Evolutionary conservation across 1,140 invertebrate species (phyloP).

Genomic region (Euschistus heros): DNA sequence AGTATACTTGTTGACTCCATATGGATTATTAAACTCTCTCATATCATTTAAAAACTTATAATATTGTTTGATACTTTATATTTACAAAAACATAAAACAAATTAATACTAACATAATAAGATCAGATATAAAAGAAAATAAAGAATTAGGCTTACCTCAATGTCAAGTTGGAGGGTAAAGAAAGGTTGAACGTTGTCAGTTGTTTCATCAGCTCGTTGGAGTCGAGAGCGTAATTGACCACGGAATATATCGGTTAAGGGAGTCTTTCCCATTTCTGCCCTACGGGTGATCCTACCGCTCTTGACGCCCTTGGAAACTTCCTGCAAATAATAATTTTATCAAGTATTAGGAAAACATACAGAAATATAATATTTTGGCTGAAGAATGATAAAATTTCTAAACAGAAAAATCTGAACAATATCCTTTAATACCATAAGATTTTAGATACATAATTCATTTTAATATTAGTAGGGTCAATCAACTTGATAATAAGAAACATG

Average conservation of each 20-base stretch:
- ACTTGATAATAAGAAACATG: too few species aligned
- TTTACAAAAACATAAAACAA: too few species aligned
- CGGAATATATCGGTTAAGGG: constrained; percentile 87
- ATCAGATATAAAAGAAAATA: neutral
- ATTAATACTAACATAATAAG: neutral
- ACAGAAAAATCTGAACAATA: too few species aligned
- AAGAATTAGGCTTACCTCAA: constrained; percentile 54
- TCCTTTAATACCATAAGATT: too few species aligned
- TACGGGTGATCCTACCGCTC: constrained; percentile 71
- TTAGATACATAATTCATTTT: too few species aligned
- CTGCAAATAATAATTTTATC: constrained; percentile 5
- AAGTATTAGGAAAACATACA: too few species aligned
- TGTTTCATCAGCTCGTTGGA: constrained; percentile 60
- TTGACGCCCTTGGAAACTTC: constrained; percentile 68
- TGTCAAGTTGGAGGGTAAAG: constrained; percentile 85
- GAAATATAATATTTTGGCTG: too few species aligned
- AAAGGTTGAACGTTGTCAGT: constrained; percentile 80
- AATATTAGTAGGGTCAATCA: too few species aligned
- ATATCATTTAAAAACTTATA: too few species aligned
- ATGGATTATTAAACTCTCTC: neutral
- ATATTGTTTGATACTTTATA: too few species aligned
- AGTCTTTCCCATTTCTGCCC: constrained; percentile 69
- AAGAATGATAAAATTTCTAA: too few species aligned
- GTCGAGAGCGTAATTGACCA: constrained; percentile 73
- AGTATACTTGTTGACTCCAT: constrained; percentile 3